Evolutionary conservation across 2,888 invertebrate species (phyloP), one percentile per base, ranked within the genome.

Genomic region (Dryomyza anilis): DNA sequence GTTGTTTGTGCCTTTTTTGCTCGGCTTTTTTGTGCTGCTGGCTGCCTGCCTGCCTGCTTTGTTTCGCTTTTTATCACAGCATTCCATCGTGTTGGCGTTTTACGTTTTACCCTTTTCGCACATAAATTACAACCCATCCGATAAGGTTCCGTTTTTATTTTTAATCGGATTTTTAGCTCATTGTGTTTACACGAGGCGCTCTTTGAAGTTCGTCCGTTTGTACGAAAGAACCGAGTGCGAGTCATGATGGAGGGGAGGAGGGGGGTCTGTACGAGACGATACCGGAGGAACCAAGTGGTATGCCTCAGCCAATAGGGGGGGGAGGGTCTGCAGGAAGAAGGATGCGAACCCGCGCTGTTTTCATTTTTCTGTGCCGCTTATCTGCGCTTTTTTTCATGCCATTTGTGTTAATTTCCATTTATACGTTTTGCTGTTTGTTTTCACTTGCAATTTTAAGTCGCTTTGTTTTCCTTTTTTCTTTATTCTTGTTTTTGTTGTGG

Each of bases 51-150:
- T 45, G n/a, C 33, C 39, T 73, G 71, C 73, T 74, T 77, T 74
- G 73, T 72, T 77, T 72, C 71, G 72, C 74, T 69, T 73, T 62
- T 75, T 75, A 76, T 77, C 76, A 73, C 70, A 71, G 71, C 71
- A 71, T 77, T 71, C 76, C 78, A 61, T 59, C 61, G 50, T 57
- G 63, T 55, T 63, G 59, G 64, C 56, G 56, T 66, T 64, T 64
- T 68, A 72, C 73, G 46, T 74, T 73, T 53, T 74, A 78, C 78
- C 77, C 77, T 78, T 78, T 78, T 77, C 75, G 74, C 76, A 77
- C 77, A 78, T 77, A 77, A 78, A 77, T 77, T 78, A 76, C 78
- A 72, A 71, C 69, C 72, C 77, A 77, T 78, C 79, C 78, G 77
- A 77, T 77, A 77, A 77, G 78, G 72, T 76, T 77, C 73, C 65